Conservation (phyloP, 2,797 vertebrate species). For the Rhincodon typus region DNA sequence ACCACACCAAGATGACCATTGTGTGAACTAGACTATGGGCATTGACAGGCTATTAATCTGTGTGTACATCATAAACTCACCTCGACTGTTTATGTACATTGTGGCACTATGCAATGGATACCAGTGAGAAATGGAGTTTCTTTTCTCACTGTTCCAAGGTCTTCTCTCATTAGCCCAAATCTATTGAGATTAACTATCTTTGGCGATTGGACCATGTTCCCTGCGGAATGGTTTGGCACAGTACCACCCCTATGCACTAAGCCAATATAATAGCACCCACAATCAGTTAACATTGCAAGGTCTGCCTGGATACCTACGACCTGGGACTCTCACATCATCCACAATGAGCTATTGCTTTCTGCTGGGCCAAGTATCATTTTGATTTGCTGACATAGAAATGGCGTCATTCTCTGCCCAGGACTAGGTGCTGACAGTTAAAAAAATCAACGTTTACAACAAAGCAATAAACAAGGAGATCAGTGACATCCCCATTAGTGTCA, state of each 20-base stretch:
- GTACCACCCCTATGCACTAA: not conserved
- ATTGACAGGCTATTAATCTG: not conserved
- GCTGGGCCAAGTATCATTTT: not conserved
- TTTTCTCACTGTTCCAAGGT: not conserved
- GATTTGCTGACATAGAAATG: conserved; percentile 7
- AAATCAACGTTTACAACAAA: not conserved
- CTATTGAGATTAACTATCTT: not conserved
- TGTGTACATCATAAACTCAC: not conserved
- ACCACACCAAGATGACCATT: not conserved
- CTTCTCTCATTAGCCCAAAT: not conserved
- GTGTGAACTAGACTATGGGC: not conserved
- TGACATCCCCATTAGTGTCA: conserved; percentile 53
- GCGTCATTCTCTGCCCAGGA: not conserved
- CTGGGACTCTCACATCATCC: not conserved
- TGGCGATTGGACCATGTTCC: not conserved
- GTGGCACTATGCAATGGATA: not conserved
- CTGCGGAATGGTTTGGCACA: not conserved
- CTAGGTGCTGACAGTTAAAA: conserved; percentile 21
- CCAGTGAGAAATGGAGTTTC: not conserved
- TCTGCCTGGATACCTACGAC: not conserved
- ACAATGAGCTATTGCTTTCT: not conserved
- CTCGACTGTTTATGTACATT: not conserved
- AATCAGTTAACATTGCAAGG: not conserved
- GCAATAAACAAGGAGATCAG: not conserved
- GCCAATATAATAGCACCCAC: not conserved